Evolutionary conservation across 2,113 vertebrate species (phyloP), one percentile per base, ranked within the genome.

Genomic region (Phalacrocorax carbo): DNA sequence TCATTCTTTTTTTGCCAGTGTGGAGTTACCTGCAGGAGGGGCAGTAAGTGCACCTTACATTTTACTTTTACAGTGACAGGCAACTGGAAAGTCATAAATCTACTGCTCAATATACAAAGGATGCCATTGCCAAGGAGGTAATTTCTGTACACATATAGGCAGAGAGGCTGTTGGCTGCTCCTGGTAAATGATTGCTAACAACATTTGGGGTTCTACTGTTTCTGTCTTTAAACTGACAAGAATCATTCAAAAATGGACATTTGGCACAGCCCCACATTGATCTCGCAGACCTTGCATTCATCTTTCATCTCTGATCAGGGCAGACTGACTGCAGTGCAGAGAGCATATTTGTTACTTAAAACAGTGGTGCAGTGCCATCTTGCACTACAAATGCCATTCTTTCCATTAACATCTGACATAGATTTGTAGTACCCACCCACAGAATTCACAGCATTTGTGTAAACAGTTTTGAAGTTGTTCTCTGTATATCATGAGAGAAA

Each of bases 351-450:
- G 97, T 92, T 98, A 94, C 96, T 98, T 86, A 55, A 95, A 92
- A 76, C 93, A 36, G 97, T 94, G 97, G 97, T 96, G 76, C 8
- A 3, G 42, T 92, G 98, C 97, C 97, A 97, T 87, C 90, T 44
- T 55, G 65, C 68, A 25, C 98, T 97, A 66, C 97, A 88, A 94
- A 90, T 32, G 3, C 96, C 21, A 29, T 84, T 97, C 94, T 89
- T 97, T 97, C 98, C 97, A 97, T 97, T 96, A 96, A 97, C 98
- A 97, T 97, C 95, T 97, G 98, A 97, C 97, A 93, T 60, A 88
- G 95, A 71, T 97, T 95, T 96, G 96, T 85, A 91, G 88, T 55
- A 73, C 46, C 75, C 80, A 66, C 91, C 94, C 40, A 13, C 92
- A 94, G 93, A 49, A 92, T 89, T 96, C 96, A 92, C 91, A 86